Base-by-base conservation (phyloP, 35 echinoderm and acorn worm species). In the Ophiothrix spiculata region DNA sequence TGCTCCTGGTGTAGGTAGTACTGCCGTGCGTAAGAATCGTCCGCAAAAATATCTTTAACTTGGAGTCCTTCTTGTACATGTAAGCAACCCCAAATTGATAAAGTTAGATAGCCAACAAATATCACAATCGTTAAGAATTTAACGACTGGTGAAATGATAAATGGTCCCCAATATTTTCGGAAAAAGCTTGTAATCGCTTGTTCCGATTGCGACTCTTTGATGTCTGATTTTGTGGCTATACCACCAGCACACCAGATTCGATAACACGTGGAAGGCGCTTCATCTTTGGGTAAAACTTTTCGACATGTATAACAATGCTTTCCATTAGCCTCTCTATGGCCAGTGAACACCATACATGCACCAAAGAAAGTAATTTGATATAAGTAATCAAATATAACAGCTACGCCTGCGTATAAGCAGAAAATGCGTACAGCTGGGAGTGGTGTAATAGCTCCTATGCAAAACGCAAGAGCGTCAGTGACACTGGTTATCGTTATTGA, bases 321-420 rank as follows among this genome's bases (percentile, higher is more conserved):
- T n/a, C 88, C 88, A 0, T 54, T 45, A n/a, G 76, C 92, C 77
- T 99, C 96, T 39, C 96, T 56, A 4, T 78, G 56, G 0, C 96
- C 96, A 0, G 84, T 94, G 77, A 88, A 92, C 1, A 93, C 92
- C 96, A 99, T 94, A 49, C 93, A 85, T 21, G 92, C 88, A 39
- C 92, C 96, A 60, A 94, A 99, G 83, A 99, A 99, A n/a, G 96
- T 99, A 33, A 99, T 86, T 36, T 99, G 96, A 39, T 89, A 99
- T 36, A 91, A 45, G 32, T 94, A 94, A 78, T 94, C 92, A 56
- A 91, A 94, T 17, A 99, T 77, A 17, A 99, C 79, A 0, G 96
- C 89, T 25, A 99, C 75, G 32, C 96, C 96, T 0, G 91, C 89
- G 89, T 84, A 99, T 19, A 94, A 40, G 39, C 96, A 99, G 81